Percentiles rank a stretch among this genome's conserved stretches.
Conservation (phyloP, 2,888 invertebrate species). For the Drosophila affinis region DNA sequence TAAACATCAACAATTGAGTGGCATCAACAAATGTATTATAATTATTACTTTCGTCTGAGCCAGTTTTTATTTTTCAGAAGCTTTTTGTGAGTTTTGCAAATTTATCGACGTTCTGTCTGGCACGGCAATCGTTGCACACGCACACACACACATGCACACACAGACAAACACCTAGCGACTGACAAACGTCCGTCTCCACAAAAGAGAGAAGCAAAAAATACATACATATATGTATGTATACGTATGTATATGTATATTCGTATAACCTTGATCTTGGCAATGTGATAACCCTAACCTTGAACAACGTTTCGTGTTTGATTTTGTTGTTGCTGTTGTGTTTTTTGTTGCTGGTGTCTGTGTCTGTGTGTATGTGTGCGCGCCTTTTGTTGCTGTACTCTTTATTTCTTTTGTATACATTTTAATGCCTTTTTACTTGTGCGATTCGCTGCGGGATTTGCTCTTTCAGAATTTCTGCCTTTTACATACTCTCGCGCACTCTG, state of each 20-base stretch:
- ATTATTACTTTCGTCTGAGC: constrained; percentile 27
- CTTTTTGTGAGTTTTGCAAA: constrained; percentile 36
- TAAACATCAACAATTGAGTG: background rate
- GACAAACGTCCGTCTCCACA: constrained; percentile 60
- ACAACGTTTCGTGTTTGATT: constrained; percentile 73
- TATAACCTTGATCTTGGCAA: constrained; percentile 81
- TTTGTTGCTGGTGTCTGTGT: constrained; percentile 23
- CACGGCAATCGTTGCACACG: constrained; percentile 34
- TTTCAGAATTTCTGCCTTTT: constrained; percentile 53
- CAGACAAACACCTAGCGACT: constrained; percentile 42
- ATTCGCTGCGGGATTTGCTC: constrained; percentile 36
- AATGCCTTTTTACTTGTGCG: constrained; percentile 61
- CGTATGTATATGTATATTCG: background rate
- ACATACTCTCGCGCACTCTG: constrained; percentile 5
- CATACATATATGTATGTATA: background rate
- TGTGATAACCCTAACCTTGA: constrained; percentile 82
- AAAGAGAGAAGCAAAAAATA: constrained; percentile 22
- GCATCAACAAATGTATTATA: constrained; percentile 15
- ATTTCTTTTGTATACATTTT: constrained; percentile 58
- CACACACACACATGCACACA: constrained; percentile 24
- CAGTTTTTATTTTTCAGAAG: constrained; percentile 37
- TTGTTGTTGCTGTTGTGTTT: constrained; percentile 38
- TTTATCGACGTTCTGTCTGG: constrained; percentile 73
- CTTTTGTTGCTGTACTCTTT: constrained; percentile 25
- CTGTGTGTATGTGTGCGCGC: background rate